Percentiles rank a stretch among this genome's conserved stretches.
These are phyloP conservation scores for Oophaga pumilio DNA, from an alignment of 2,113 vertebrate species.

Conservation along the genomic window DNA sequence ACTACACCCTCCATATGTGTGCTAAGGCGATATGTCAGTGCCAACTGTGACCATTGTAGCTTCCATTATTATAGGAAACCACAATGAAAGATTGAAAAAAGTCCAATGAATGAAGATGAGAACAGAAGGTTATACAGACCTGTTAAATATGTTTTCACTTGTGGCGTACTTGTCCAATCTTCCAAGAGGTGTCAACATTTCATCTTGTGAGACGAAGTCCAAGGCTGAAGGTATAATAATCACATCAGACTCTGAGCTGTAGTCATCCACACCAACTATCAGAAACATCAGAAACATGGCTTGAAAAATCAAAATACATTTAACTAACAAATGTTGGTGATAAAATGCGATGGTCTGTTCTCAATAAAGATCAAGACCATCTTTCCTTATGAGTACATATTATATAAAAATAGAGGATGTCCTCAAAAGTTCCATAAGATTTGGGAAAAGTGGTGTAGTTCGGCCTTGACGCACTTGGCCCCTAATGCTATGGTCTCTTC, in stretches of 20 bases:
- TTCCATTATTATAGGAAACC: neutral
- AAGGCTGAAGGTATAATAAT: constrained; percentile 91
- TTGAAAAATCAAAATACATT: constrained; percentile 69
- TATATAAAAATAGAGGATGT: too few species aligned
- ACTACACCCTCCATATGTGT: too few species aligned
- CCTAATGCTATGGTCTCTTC: too few species aligned
- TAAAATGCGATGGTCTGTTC: neutral
- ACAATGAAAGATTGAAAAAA: neutral
- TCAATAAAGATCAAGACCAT: neutral
- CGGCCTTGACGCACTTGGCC: too few species aligned
- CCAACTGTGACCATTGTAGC: too few species aligned
- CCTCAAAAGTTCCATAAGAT: too few species aligned
- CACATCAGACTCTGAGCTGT: constrained; percentile 91
- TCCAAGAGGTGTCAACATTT: constrained; percentile 90
- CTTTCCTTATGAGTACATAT: too few species aligned
- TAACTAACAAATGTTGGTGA: constrained; percentile 63
- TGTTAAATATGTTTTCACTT: constrained; percentile 92
- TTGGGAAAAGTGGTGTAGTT: too few species aligned
- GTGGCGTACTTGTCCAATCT: constrained; percentile 90
- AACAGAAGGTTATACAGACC: constrained; percentile 65
- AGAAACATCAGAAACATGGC: constrained; percentile 84
- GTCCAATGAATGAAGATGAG: neutral
- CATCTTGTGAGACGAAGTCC: constrained; percentile 94
- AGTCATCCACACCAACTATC: constrained; percentile 92
- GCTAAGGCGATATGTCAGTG: too few species aligned